These are phyloP conservation scores for Callyntrura sp. DNA, from an alignment of 2,888 invertebrate genomes.

Conservation along the genomic window DNA sequence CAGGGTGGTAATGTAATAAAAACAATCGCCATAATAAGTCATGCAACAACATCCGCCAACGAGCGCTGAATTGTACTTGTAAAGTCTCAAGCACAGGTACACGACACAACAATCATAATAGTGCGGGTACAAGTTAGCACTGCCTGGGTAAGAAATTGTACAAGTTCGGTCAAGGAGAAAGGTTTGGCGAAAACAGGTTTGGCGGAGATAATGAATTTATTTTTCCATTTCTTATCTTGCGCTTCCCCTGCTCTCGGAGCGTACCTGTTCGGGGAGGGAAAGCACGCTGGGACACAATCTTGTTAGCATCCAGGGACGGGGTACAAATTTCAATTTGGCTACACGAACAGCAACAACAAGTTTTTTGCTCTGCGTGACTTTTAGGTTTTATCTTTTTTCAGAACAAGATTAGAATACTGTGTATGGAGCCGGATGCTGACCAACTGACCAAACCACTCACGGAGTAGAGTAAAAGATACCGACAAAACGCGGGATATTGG, in stretches of 20 bases:
- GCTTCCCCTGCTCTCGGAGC: neutral
- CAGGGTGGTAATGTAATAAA: neutral
- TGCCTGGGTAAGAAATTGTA: neutral
- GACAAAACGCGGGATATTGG: too few relatives aligned
- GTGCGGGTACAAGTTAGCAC: neutral
- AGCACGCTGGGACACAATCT: too few relatives aligned
- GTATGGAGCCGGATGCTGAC: neutral
- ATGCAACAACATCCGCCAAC: neutral
- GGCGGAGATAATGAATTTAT: conserved; percentile 17
- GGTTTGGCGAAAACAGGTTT: neutral
- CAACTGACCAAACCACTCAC: too few relatives aligned
- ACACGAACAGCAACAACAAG: neutral
- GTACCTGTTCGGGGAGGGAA: neutral
- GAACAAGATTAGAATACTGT: neutral
- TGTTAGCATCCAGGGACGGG: neutral
- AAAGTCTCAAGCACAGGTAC: neutral
- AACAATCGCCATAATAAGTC: conserved; percentile 8
- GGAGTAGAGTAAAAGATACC: too few relatives aligned
- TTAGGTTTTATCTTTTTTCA: neutral
- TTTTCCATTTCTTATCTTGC: neutral
- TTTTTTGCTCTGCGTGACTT: conserved; percentile 1
- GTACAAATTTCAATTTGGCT: neutral
- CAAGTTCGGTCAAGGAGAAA: neutral
- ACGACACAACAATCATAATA: neutral
- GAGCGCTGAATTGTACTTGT: too few relatives aligned